Base-by-base conservation (phyloP, 2,797 vertebrate species). In the Phoebastria nigripes region DNA sequence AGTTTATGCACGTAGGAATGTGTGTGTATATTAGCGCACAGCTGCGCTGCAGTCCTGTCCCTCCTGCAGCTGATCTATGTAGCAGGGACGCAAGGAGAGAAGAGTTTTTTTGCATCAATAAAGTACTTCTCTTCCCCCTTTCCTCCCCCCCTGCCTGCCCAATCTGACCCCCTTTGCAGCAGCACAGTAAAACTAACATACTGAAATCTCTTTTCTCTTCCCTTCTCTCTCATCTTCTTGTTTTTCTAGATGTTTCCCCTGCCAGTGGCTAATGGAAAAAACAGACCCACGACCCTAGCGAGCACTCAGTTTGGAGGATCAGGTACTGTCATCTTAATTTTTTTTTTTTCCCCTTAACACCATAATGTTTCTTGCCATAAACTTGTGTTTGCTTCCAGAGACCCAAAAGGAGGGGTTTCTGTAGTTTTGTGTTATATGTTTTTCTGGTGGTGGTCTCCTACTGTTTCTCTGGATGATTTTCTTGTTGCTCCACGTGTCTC, bases 191-290 rank as follows among this genome's bases (percentile, higher is more conserved):
- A 93, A 67, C 89, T 72, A 89, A 94, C 90, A 74, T 46, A 94
- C 87, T 96, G 85, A 95, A 93, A 91, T 85, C 22, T 72, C 66
- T 89, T 95, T 79, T 65, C 71, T 94, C 79, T 97, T 74, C 56
- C 70, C 66, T 93, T 85, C 74, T 82, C 83, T 94, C 74, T 95
- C 81, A 63, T 95, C 95, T 97, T 95, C 80, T 94, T 79, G 79
- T 95, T 97, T 97, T 98, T 97, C 87, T 98, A 99, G 99, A 99
- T 99, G 99, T 99, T 99, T 94, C 99, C 99, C 26, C 98, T 99
- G 96, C 99, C 99, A 82, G 99, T 99, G 96, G 98, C 99, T 96
- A 99, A 99, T 82, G 99, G 99, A 94, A 99, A 99, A 98, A 99
- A 99, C 98, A 98, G 99, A 96, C 99, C 99, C 46, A 98, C 99